Evolutionary conservation across 2,797 vertebrate species (phyloP), one percentile per base, ranked within the genome.

Genomic region (Tympanoctomys barrerae): DNA sequence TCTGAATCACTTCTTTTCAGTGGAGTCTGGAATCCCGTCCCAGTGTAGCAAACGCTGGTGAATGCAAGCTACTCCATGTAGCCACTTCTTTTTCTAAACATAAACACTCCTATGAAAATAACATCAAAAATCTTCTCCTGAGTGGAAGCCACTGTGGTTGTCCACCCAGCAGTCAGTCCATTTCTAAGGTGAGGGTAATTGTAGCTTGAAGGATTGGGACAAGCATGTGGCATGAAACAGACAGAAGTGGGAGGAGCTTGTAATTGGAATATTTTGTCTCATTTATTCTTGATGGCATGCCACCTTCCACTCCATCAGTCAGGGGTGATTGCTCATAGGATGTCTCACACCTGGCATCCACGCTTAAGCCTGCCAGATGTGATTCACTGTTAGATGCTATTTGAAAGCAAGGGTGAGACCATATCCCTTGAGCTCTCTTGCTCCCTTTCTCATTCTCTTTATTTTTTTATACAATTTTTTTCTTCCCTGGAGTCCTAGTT

Each of bases 261-360:
- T 98, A 98, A 98, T 97, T 98, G 98, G 98, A 98, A 98, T 98
- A 98, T 98, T 98, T 98, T 98, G 97, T 98, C 98, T 98, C 98
- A 97, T 98, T 98, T 98, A 98, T 98, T 98, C 98, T 98, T 98
- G 98, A 98, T 97, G 97, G 98, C 95, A 94, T 98, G 98, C 98
- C 98, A 98, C 97, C 97, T 98, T 98, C 97, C 96, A 98, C 93
- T 97, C 91, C 96, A 97, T 97, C 97, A 98, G 98, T 95, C 98
- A 98, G 98, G 95, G 97, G 98, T 98, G 97, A 98, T 97, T 97
- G 97, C 97, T 98, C 98, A 95, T 96, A 90, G 98, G 97, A 97
- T 97, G 95, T 97, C 93, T 96, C 90, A 97, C 98, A 98, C 98
- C 98, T 98, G 98, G 95, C 95, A 13, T 70, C 33, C 0, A 36